These are phyloP conservation scores for Sternarchorhynchus goeldii DNA, from an alignment of 2,797 vertebrate genomes.

Conservation along the genomic window DNA sequence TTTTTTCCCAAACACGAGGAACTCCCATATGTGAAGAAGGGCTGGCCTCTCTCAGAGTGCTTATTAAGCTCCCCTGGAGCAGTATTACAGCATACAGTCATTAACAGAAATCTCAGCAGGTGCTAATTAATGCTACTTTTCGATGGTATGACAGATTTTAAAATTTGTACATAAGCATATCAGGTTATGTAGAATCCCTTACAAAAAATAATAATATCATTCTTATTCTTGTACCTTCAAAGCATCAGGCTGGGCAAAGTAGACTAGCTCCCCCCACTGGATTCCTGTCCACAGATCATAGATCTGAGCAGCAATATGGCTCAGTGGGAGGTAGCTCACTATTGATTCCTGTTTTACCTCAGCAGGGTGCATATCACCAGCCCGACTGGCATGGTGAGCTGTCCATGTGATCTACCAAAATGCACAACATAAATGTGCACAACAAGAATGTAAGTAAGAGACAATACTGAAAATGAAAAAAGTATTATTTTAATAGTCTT, in stretches of 20 bases:
- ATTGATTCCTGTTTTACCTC: constrained; percentile 82
- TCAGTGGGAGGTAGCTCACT: constrained; percentile 89
- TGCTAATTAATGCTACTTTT: too few species aligned
- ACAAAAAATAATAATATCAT: neutral
- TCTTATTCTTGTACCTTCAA: constrained; percentile 77
- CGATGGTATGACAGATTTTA: too few species aligned
- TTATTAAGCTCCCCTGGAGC: constrained; percentile 80
- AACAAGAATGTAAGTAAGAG: too few species aligned
- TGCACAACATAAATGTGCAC: neutral
- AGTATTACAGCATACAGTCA: neutral
- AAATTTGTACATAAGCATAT: too few species aligned
- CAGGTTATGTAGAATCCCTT: neutral
- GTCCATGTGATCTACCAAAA: constrained; percentile 86
- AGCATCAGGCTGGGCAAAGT: constrained; percentile 86
- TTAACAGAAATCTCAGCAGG: neutral
- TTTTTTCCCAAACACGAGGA: constrained; percentile 89
- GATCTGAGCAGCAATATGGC: constrained; percentile 88
- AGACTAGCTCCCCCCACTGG: constrained; percentile 84
- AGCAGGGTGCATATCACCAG: constrained; percentile 79
- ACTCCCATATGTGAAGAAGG: constrained; percentile 88
- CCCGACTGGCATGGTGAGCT: constrained; percentile 76
- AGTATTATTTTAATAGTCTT: neutral
- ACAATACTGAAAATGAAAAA: neutral
- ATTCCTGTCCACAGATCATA: constrained; percentile 87
- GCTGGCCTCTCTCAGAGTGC: constrained; percentile 78